Conservation (phyloP, 2,113 vertebrate genomes). For the Rhinoptilus africanus region DNA sequence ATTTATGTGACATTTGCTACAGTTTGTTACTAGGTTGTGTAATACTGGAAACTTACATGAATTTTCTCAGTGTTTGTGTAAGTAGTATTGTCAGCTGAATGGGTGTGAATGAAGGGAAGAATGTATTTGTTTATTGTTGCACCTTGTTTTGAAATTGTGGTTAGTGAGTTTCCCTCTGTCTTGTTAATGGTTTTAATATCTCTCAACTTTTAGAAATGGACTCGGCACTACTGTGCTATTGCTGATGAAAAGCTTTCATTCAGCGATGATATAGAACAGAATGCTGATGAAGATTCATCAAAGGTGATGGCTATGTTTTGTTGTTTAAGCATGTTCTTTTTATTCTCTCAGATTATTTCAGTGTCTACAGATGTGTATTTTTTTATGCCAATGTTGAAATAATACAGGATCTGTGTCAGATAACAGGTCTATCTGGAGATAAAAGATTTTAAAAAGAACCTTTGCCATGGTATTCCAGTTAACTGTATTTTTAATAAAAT, state of each 20-base stretch:
- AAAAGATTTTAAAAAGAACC: not conserved
- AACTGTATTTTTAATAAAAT: not conserved
- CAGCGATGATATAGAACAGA: slow-evolving; percentile 87
- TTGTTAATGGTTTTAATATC: not conserved
- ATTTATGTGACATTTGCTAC: not conserved
- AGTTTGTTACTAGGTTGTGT: not conserved
- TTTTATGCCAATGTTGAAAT: not conserved
- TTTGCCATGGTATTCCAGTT: not conserved
- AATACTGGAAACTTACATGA: not conserved
- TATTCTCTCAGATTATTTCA: not conserved
- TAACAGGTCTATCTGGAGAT: not conserved
- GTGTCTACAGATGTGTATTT: not conserved
- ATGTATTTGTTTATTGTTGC: not conserved
- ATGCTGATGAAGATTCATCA: slow-evolving; percentile 70
- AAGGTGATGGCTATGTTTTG: slow-evolving; percentile 53
- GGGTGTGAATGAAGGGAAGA: not conserved
- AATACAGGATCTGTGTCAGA: not conserved
- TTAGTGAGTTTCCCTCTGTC: not conserved
- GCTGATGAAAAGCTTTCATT: slow-evolving; percentile 91
- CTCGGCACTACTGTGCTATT: slow-evolving; percentile 92
- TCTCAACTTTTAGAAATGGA: slow-evolving; percentile 83
- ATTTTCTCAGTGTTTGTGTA: not conserved
- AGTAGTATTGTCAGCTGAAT: not conserved
- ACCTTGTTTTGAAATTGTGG: not conserved
- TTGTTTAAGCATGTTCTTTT: not conserved